These are phyloP conservation scores for Cryptotis parvus DNA, from an alignment of 2,113 vertebrate genomes.

Conservation along the genomic window DNA sequence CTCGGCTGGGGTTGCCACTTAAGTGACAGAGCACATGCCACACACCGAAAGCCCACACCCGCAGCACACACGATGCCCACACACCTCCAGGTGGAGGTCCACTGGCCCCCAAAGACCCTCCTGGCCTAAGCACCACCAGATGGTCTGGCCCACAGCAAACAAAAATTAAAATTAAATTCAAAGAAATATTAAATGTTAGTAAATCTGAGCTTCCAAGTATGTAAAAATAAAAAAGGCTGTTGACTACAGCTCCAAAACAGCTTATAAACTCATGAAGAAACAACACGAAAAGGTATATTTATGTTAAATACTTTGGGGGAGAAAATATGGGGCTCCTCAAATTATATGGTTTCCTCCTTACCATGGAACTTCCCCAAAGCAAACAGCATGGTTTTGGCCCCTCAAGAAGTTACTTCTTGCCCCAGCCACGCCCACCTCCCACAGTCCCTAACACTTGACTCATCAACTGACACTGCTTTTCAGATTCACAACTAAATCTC, in stretches of 20 bases:
- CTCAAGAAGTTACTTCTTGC: background rate
- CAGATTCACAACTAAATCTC: no score
- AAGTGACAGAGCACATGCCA: no score
- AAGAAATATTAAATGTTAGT: background rate
- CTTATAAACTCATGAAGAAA: background rate
- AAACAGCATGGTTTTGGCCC: background rate
- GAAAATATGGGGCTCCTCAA: background rate
- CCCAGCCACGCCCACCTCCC: no score
- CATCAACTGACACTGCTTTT: no score
- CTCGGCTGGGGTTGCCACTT: background rate
- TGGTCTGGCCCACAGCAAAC: no score
- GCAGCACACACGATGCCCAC: no score
- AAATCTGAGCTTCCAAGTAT: conserved; percentile 5
- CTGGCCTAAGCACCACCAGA: no score
- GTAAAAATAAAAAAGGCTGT: conserved; percentile 22
- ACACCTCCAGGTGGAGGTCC: no score
- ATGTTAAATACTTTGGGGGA: background rate
- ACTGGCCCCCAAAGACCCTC: no score
- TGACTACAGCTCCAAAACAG: background rate
- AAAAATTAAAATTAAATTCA: no score
- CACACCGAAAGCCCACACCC: no score
- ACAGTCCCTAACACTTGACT: no score
- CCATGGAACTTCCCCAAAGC: background rate
- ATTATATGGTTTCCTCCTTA: background rate
- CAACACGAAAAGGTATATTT: background rate